phyloP scores from a whole-genome alignment of 1,140 invertebrate genomes.

The Drosophila leontia region DNA sequence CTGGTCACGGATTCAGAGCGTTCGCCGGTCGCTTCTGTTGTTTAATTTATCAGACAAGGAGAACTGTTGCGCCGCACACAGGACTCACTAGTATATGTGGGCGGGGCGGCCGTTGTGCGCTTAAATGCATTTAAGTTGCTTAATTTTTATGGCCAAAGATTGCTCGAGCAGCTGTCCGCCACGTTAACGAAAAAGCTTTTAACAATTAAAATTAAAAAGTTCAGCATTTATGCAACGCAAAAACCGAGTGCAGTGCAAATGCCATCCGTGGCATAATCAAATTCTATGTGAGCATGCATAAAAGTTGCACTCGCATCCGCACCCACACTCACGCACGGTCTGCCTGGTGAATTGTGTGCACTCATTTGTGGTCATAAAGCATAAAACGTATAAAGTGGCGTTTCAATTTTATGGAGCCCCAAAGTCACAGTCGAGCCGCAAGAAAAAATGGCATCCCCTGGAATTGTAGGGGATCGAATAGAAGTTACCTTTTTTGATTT shows the following conservation, averaged over 20 bases:
- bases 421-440: slow-evolving; percentile 64
- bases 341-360: slow-evolving; percentile 67
- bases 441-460: slow-evolving; percentile 12
- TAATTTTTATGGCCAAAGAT: slow-evolving; percentile 53
- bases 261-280: slow-evolving; percentile 74
- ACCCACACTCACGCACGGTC: slow-evolving; percentile 25
- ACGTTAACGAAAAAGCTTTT: slow-evolving; percentile 78
- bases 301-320: slow-evolving; percentile 60
- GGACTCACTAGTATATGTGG: slow-evolving; percentile 5
- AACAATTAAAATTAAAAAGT: slow-evolving; percentile 84
- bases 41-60: slow-evolving; percentile 76
- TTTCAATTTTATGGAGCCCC: slow-evolving; percentile 78
- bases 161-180: slow-evolving; percentile 18
- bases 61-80: slow-evolving; percentile 68
- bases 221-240: slow-evolving; percentile 74
- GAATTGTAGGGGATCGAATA: slow-evolving; percentile 8
- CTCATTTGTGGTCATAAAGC: slow-evolving; percentile 83
- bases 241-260: slow-evolving; percentile 57
- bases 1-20: slow-evolving; percentile 41
- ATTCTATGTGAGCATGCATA: slow-evolving; percentile 74
- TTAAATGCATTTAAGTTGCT: slow-evolving; percentile 80
- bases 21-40: slow-evolving; percentile 43
- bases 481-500: slow-evolving; percentile 12
- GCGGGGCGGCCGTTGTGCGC: slow-evolving; percentile 52
- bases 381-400: slow-evolving; percentile 82